Conservation (phyloP, 1,140 invertebrate genomes). For the Drosophila sechellia region DNA sequence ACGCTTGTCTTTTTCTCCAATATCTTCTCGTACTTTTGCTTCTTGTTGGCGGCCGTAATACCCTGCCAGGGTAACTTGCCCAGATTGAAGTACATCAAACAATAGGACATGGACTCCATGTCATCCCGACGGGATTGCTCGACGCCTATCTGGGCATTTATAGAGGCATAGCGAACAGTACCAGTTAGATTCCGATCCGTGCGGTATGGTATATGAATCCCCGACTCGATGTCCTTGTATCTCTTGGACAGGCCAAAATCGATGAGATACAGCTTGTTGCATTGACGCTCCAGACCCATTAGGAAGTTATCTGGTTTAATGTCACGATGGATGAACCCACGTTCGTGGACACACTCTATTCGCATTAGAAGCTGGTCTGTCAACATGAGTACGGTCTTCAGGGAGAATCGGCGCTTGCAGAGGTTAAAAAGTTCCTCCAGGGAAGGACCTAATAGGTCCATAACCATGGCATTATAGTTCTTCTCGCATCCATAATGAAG, state of each 20-base stretch:
- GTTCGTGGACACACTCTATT: constrained; percentile 98
- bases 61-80: constrained; percentile 99
- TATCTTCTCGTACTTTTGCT: constrained; percentile 99
- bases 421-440: constrained; percentile 99
- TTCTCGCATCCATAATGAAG: constrained; percentile 99
- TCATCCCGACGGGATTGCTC: constrained; percentile 96
- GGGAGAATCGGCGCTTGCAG: constrained; percentile 96
- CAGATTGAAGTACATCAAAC: constrained; percentile 99
- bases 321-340: constrained; percentile 98
- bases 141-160: constrained; percentile 91
- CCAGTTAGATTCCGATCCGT: constrained; percentile 99
- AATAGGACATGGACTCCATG: constrained; percentile 98
- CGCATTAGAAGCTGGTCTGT: constrained; percentile 98
- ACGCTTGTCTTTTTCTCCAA: constrained; percentile 99
- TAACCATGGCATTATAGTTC: constrained; percentile 99
- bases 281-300: constrained; percentile 98
- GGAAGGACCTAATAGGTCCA: constrained; percentile 98
- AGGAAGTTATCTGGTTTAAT: constrained; percentile 99
- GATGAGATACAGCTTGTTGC: constrained; percentile 97
- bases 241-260: constrained; percentile 99
- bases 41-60: constrained; percentile 96
- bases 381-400: constrained; percentile 98
- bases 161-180: constrained; percentile 90
- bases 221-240: constrained; percentile 94
- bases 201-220: constrained; percentile 97